Percentiles rank a stretch among this genome's conserved stretches.
Conservation (phyloP, 2,888 invertebrate genomes). For the Drosophila engyochracea region DNA sequence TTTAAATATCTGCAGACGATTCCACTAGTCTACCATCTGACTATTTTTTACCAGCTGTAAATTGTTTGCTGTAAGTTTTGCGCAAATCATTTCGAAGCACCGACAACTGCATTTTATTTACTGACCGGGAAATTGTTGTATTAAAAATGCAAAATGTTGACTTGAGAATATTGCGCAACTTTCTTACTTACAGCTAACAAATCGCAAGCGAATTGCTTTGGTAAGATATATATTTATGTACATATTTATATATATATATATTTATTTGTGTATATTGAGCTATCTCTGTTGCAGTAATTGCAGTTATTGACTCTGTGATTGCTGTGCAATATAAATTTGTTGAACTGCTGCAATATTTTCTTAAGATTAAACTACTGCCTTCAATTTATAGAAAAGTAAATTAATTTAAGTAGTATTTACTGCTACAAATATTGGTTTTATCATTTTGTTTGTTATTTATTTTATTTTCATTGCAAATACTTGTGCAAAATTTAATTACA, state of each 20-base stretch:
- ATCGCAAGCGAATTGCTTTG: slow-evolving; percentile 3
- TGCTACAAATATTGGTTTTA: neutral
- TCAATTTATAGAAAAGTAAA: neutral
- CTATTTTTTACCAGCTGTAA: slow-evolving; percentile 6
- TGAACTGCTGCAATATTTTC: neutral
- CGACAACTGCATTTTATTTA: slow-evolving; percentile 36
- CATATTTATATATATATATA: neutral
- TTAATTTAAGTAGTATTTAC: neutral
- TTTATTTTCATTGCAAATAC: neutral
- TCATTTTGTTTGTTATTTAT: neutral
- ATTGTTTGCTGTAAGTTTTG: slow-evolving; percentile 30
- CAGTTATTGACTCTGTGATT: neutral
- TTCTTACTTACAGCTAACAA: slow-evolving; percentile 9
- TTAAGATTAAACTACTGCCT: neutral
- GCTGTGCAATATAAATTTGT: neutral
- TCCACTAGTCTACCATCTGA: neutral
- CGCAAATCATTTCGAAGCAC: slow-evolving; percentile 33
- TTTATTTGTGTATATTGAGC: neutral
- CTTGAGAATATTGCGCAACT: slow-evolving; percentile 18
- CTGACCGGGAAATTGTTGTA: slow-evolving; percentile 50
- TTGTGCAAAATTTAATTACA: neutral
- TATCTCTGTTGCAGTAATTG: neutral
- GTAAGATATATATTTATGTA: neutral
- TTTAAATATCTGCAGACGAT: neutral
- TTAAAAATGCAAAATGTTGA: slow-evolving; percentile 65